Conservation (phyloP, 2,113 vertebrate genomes). For the Campylorhamphus procurvoides region DNA sequence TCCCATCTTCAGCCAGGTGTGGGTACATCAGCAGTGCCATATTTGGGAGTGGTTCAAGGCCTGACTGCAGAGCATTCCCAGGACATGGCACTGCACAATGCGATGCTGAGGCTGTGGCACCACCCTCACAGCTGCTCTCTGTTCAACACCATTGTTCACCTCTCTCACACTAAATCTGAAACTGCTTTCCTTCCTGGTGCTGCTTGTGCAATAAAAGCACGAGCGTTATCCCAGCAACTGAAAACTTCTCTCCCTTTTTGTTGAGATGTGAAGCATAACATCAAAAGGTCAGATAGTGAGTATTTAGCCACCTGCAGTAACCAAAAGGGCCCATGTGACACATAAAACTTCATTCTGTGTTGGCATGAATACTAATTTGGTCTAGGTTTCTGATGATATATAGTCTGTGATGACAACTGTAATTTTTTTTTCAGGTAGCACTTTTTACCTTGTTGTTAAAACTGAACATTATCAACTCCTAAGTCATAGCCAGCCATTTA, state of each 20-base stretch:
- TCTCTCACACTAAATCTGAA: not conserved
- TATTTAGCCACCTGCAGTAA: not conserved
- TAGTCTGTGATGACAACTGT: not conserved
- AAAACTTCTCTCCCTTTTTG: not conserved
- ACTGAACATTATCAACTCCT: not conserved
- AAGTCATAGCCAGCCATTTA: not conserved
- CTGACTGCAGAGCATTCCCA: not conserved
- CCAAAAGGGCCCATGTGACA: not conserved
- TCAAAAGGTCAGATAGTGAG: not conserved
- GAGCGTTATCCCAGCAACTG: not conserved
- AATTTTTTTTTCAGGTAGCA: not conserved
- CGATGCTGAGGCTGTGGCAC: not conserved
- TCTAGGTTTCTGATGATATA: not conserved
- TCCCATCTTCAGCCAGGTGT: not conserved
- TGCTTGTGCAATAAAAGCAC: not conserved
- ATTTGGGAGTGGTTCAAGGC: not conserved
- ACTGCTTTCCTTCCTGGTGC: not conserved
- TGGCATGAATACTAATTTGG: not conserved
- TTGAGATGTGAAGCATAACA: not conserved
- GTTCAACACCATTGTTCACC: not conserved
- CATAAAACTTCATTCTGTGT: not conserved
- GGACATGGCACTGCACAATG: rapidly evolving
- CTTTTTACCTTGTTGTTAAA: not conserved
- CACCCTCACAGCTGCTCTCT: not conserved
- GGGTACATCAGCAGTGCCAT: not conserved